A percentile compares a stretch with the other conserved stretches of the same genome.
Evolutionary conservation across 2,888 invertebrate species (phyloP).

Genomic region (Pheosia gnoma): DNA sequence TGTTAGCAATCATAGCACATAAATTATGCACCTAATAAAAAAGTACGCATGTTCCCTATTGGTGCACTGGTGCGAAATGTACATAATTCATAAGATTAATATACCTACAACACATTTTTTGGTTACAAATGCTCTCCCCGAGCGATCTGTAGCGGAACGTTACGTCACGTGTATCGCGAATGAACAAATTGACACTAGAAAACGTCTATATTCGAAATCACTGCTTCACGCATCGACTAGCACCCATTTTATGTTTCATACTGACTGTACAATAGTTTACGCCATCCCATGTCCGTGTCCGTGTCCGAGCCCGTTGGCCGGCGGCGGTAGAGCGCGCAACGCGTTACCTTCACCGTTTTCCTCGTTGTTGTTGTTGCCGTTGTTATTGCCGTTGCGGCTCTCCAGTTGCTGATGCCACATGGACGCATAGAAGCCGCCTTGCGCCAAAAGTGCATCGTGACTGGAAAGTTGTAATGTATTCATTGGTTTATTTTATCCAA

Average conservation of each 20-base stretch:
- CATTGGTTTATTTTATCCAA: neutral
- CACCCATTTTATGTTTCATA: conserved; percentile 36
- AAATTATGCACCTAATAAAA: too few relatives aligned
- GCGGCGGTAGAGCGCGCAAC: conserved; percentile 33
- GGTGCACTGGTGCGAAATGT: conserved; percentile 30
- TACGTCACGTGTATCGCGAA: conserved; percentile 38
- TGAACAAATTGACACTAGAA: conserved; percentile 37
- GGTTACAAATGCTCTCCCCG: conserved; percentile 41
- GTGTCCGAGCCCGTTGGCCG: conserved; percentile 32
- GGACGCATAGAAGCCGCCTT: conserved; percentile 90
- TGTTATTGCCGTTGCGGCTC: conserved; percentile 67
- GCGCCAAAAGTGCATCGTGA: conserved; percentile 88
- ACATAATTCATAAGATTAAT: conserved; percentile 22
- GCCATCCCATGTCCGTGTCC: conserved; percentile 40
- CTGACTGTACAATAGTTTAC: conserved; percentile 19
- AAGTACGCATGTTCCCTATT: conserved; percentile 4
- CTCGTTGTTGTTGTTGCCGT: conserved; percentile 43
- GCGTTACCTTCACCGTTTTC: conserved; percentile 17
- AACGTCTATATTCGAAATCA: conserved; percentile 36
- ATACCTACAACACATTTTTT: conserved; percentile 26
- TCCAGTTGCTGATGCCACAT: conserved; percentile 97
- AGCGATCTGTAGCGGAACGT: conserved; percentile 47
- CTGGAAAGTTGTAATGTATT: conserved; percentile 69
- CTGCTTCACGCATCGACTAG: conserved; percentile 44
- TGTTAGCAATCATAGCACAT: too few relatives aligned